Base-by-base conservation (phyloP, 2,888 invertebrate genomes). In the Silvanus unidentatus region DNA sequence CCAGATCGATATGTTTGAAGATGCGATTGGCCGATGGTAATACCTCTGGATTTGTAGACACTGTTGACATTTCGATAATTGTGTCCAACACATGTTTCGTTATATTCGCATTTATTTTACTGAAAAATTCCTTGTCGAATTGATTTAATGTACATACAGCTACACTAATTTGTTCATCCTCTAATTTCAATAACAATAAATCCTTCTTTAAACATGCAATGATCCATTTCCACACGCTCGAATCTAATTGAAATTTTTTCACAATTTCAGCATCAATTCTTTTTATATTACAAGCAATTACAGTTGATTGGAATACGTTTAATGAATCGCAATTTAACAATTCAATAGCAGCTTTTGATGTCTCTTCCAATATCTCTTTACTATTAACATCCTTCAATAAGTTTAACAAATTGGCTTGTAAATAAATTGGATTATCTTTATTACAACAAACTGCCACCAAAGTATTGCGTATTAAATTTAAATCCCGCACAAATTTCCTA, bases 1-100 rank as follows among this genome's bases (percentile, higher is more conserved):
- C 76, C 8, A 90, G 67, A 47, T 76, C 73, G 11, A 88, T 79
- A 55, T 78, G 79, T 57, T 83, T 84, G 55, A 88, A 78, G 1
- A 81, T 71, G 57, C 78, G 81, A 8, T 77, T 78, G 0, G 81
- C 81, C 0, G 76, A 73, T 40, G 82, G 74, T 9, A 79, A 74
- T 41, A 84, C 75, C 29, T 75, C 73, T 4, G 82, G 76, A 60
- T 80, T 80, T 48, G 78, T 77, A 9, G 81, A 75, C 10, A 72
- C 70, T 1, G 81, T 75, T 1, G 80, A 76, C 15, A 78, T 75
- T 51, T 74, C 71, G 5, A 81, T 70, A 4, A 84, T 73, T 2
- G 77, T 59, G 49, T 73, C 68, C 1, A 84, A 63, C 1, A 84
- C 46, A 1, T 58, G 57, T 6, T 68, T 64, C 54, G 76, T 73